Conservation (phyloP, 1,140 invertebrate genomes). For the Drosophila triauraria region DNA sequence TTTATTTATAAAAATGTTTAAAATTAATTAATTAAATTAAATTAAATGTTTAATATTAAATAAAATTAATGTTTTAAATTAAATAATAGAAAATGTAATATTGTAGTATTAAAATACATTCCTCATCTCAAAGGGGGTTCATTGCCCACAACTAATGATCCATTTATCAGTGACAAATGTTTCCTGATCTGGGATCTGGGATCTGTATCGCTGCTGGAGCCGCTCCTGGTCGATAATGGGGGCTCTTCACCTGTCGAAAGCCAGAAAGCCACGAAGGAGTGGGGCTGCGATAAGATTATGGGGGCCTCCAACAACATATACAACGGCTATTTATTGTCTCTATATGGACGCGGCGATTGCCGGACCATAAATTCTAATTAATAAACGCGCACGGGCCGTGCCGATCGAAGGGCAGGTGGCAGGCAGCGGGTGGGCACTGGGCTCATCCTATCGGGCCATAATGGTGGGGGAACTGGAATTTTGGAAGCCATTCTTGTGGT, state of each 20-base stretch:
- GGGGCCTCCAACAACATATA: slow-evolving; percentile 35
- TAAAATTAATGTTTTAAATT: no score
- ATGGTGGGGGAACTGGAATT: not conserved
- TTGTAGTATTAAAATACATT: no score
- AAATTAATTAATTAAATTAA: no score
- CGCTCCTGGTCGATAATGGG: slow-evolving; percentile 30
- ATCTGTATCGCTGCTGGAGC: not conserved
- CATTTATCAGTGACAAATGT: no score
- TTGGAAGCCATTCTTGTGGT: slow-evolving; percentile 12
- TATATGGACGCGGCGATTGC: slow-evolving; percentile 49
- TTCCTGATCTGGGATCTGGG: not conserved
- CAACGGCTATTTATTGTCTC: slow-evolving; percentile 76
- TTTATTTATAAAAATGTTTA: no score
- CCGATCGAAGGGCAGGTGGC: slow-evolving; percentile 27
- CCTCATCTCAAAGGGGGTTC: no score
- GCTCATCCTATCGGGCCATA: slow-evolving; percentile 46
- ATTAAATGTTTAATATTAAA: no score
- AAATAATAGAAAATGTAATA: no score
- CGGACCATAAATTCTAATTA: slow-evolving; percentile 78
- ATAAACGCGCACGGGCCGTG: slow-evolving; percentile 54
- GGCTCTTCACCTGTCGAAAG: slow-evolving; percentile 30
- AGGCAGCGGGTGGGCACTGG: slow-evolving; percentile 2
- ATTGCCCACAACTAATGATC: no score
- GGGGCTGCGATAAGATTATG: slow-evolving; percentile 59
- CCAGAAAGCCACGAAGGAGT: not conserved